Evolutionary conservation across 2,888 invertebrate genomes (phyloP).

Genomic region (Anthoptus insignis): DNA sequence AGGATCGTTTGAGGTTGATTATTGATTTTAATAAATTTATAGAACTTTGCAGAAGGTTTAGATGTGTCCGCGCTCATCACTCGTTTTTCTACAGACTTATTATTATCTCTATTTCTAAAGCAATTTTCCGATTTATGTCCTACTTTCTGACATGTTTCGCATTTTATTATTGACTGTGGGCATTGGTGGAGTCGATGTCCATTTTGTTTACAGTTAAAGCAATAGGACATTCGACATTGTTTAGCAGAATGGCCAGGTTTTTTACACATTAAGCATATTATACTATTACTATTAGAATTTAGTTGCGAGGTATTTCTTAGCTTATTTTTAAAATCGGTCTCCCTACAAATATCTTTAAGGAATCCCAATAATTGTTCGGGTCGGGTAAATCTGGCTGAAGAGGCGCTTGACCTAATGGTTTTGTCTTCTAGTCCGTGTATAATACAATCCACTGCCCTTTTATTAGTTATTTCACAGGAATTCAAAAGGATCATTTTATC

Average conservation of each 20-base stretch:
- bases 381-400: not conserved
- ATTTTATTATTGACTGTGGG: not conserved
- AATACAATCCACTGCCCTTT: not conserved
- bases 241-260: not conserved
- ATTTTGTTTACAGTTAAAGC: constrained; percentile 7
- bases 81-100: constrained; percentile 5
- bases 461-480: not conserved
- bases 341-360: constrained; percentile 1
- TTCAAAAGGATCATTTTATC: constrained; percentile 5
- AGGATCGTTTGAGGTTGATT: constrained; percentile 6
- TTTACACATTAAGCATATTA: not conserved
- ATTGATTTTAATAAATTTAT: constrained; percentile 10
- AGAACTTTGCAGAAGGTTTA: constrained; percentile 17
- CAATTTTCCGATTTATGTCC: not conserved
- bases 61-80: constrained; percentile 3
- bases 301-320: not conserved
- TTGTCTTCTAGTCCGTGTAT: not conserved
- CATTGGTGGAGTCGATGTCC: not conserved
- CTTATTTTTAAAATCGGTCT: not conserved
- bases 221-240: not conserved
- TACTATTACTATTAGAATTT: not conserved
- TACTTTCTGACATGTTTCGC: not conserved
- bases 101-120: constrained; percentile 2
- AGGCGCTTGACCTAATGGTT: not conserved
- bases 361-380: not conserved